Evolutionary conservation across 2,797 vertebrate genomes (phyloP), one percentile per base, ranked within the genome.

Genomic region (Enteromius anoplus): DNA sequence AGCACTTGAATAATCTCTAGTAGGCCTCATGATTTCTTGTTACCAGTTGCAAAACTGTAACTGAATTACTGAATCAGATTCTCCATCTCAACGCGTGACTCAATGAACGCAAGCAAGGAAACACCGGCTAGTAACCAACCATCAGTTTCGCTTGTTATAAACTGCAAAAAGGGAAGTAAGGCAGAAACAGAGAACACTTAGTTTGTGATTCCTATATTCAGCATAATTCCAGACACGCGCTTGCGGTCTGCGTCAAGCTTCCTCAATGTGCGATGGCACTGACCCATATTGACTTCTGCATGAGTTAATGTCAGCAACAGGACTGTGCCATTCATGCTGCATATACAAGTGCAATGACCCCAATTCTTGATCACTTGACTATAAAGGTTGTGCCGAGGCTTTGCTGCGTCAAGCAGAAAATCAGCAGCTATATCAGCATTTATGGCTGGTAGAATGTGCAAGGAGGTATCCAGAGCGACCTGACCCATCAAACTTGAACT

Each of bases 281-380:
- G 85, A 86, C 88, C 83, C 45, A 29, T 87, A 88, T 82, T 89
- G 88, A 83, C 92, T 87, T 87, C 82, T 62, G 64, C 40, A 82
- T 75, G 26, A 66, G 87, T 86, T 72, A 78, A 64, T 82, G 21
- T 34, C 37, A 70, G 26, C 15, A 23, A 53, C 76, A 62, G 58
- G 23, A 26, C 37, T 75, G 37, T 19, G 29, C 77, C 7, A 84
- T 84, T 81, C 87, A 85, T 51, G 62, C 80, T 85, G 58, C 53
- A 80, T 45, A 34, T 68, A 70, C 58, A 70, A 88, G 89, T 60
- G 86, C 60, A 91, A 85, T 87, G 90, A 93, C 88, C 75, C 11
- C 11, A 26, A 85, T 66, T 40, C 49, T 23, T 81, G 71, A 85
- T 82, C 76, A 85, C 69, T 65, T 75, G 32, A 75, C 77, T 76